A percentile compares a stretch with the other conserved stretches of the same genome.
Evolutionary conservation across 2,888 invertebrate species (phyloP).

Genomic region (Onchidella celtica): DNA sequence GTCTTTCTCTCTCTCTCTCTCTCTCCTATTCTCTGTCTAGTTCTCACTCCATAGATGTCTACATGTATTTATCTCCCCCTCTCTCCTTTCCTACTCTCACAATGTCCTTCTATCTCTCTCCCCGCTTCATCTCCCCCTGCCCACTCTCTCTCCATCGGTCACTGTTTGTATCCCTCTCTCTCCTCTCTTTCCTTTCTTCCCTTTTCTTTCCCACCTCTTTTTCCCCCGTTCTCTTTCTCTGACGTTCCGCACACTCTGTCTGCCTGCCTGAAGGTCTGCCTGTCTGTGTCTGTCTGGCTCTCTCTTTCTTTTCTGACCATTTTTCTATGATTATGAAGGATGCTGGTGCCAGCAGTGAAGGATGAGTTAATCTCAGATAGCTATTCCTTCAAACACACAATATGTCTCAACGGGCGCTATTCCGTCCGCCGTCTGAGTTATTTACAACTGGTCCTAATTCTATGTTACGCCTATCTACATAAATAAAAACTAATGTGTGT

Average conservation of each 20-base stretch:
- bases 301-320: too few species aligned
- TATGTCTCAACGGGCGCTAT: too few species aligned
- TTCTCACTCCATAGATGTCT: constrained; percentile 9
- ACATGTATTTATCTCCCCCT: background rate
- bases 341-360: too few species aligned
- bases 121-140: background rate
- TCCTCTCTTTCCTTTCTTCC: too few species aligned
- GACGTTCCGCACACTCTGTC: background rate
- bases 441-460: constrained; percentile 28
- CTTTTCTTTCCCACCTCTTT: too few species aligned
- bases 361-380: background rate
- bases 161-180: background rate
- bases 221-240: too few species aligned
- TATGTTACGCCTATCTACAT: too few species aligned
- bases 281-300: constrained; percentile 10
- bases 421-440: too few species aligned
- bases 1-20: background rate
- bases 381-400: too few species aligned
- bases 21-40: constrained; percentile 20
- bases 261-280: background rate
- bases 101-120: background rate
- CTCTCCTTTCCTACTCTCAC: background rate
- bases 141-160: background rate
- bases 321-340: too few species aligned
- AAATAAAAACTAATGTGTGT: too few species aligned